Percentiles rank a stretch among this genome's conserved stretches.
These are phyloP conservation scores for Enteromius paludinosus DNA, from an alignment of 2,797 vertebrate species.

Conservation along the genomic window DNA sequence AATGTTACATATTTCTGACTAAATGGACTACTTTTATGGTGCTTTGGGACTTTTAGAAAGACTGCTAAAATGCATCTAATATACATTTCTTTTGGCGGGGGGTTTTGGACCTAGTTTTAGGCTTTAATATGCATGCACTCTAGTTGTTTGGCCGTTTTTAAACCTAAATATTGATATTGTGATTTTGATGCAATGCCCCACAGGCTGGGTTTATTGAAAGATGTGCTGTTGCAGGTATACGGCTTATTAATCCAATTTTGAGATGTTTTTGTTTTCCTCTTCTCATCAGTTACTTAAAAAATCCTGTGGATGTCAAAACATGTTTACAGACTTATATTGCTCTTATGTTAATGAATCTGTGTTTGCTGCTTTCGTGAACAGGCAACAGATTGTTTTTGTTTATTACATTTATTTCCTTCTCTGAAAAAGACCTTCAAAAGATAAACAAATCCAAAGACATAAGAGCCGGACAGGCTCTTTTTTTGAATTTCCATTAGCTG, in stretches of 20 bases:
- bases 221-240: conserved; percentile 8
- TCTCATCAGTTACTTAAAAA: conserved; percentile 20
- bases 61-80: not conserved
- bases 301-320: conserved; percentile 31
- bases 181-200: not conserved
- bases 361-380: not conserved
- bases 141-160: conserved; percentile 14
- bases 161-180: conserved; percentile 21
- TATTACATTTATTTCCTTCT: conserved; percentile 27
- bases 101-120: not conserved
- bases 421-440: conserved; percentile 21
- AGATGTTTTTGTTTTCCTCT: conserved; percentile 17
- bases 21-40: not conserved
- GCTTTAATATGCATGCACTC: conserved; percentile 25
- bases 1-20: not conserved
- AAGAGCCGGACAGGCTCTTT: not conserved
- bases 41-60: not conserved
- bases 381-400: conserved; percentile 27
- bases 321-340: conserved; percentile 17
- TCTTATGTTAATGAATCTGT: conserved; percentile 23
- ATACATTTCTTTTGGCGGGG: not conserved
- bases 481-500: conserved; percentile 1
- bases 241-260: conserved; percentile 1
- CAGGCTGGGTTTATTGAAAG: conserved; percentile 17
- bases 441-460: not conserved